Evolutionary conservation across 2,113 vertebrate genomes (phyloP).

Genomic region (Hemiprocne comata): DNA sequence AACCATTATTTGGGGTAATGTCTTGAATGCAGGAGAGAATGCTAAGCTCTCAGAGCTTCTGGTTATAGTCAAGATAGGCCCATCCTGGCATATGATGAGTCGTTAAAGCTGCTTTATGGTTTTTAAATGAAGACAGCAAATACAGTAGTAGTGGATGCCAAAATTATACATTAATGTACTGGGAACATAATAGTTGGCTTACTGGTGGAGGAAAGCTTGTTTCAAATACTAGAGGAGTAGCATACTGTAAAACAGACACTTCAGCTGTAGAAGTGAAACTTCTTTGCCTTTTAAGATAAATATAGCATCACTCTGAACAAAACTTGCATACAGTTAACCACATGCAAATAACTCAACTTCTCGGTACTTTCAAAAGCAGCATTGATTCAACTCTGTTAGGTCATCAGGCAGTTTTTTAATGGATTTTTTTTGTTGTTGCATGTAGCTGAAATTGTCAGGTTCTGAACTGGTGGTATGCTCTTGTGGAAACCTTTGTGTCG

Average conservation of each 20-base stretch:
- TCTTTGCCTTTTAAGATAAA: not conserved
- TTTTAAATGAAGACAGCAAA: not conserved
- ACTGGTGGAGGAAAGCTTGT: not conserved
- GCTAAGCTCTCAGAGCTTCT: not conserved
- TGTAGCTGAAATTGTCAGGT: not conserved
- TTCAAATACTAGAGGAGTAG: not conserved
- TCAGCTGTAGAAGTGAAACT: not conserved
- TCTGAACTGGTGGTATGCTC: not conserved
- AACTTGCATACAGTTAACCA: not conserved
- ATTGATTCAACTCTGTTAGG: not conserved
- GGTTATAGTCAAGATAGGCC: not conserved
- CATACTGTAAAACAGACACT: not conserved
- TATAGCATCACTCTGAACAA: not conserved
- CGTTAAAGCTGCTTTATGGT: not conserved
- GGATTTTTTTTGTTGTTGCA: not conserved
- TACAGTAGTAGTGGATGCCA: not conserved
- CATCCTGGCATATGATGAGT: not conserved
- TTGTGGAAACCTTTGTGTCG: not conserved
- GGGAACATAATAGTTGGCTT: not conserved
- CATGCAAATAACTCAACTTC: not conserved
- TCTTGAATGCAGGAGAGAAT: not conserved
- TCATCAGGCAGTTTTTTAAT: rapidly evolving
- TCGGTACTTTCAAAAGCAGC: not conserved
- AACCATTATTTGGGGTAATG: not conserved
- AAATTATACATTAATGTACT: not conserved